Evolutionary conservation across 30 jellyfish, hydroid and myxozoan species (phyloP), one percentile per base, ranked within the genome.

Genomic region (Clytia hemisphaerica): DNA sequence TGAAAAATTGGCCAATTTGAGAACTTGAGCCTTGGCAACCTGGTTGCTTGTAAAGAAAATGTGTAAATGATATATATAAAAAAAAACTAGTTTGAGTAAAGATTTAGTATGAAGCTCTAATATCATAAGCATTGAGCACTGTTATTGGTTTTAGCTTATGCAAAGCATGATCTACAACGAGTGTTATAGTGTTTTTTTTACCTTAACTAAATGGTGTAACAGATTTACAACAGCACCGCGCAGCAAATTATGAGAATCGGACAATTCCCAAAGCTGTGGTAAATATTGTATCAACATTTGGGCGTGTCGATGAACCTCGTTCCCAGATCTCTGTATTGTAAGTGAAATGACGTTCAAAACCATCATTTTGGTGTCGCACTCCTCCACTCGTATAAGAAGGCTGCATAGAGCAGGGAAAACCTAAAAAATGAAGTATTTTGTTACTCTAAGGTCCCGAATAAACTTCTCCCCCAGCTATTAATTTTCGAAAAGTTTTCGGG

Each of bases 181-280:
- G n/a, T n/a, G n/a, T n/a, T n/a, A n/a, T n/a, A n/a, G n/a, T n/a
- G n/a, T n/a, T n/a, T n/a, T n/a, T n/a, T n/a, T 3, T 14, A 75
- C 95, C 84, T 76, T 71, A 14, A 84, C 95, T 0, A 84, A 49
- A 58, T 78, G 78, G 4, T 62, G 50, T 15, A 84, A 45, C 5
- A 85, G 73, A 29, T 70, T 59, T 7, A 84, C 79, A 6, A 84
- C 85, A 26, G 86, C 79, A 58, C 93, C 80, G 45, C 95, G 72
- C 67, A 84, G 59, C 81, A 84, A 70, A 53, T 84, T 84, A 45
- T 84, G 93, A 19, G 69, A 92, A 1, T 63, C 83, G n/a, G 95
- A 84, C 49, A 76, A 77, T 34, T 51, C 74, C 95, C 95, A 84
- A 7, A 84, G 73, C 44, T 76, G 86, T 14, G 95, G 95, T 12